These are phyloP conservation scores for Heliconius eleuchia DNA, from an alignment of 1,140 invertebrate genomes.

Conservation along the genomic window DNA sequence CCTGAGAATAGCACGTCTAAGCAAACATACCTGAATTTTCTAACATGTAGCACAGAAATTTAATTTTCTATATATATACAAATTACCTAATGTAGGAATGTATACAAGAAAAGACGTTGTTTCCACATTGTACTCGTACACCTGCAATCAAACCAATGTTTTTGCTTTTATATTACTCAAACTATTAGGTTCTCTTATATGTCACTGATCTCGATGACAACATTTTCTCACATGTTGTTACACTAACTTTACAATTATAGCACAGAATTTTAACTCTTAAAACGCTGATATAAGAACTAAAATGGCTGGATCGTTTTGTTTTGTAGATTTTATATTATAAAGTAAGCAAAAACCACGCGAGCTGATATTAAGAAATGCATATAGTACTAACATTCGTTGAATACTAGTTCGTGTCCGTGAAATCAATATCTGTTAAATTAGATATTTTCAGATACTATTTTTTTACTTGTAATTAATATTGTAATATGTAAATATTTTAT, in stretches of 20 bases:
- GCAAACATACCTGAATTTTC: background rate
- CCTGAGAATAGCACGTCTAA: no score
- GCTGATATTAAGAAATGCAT: constrained; percentile 1
- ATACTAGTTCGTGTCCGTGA: background rate
- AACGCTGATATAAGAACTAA: background rate
- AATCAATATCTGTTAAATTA: background rate
- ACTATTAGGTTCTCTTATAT: constrained; percentile 7
- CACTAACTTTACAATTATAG: constrained; percentile 5
- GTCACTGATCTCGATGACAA: constrained; percentile 21
- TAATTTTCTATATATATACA: background rate
- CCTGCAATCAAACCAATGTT: constrained; percentile 6
- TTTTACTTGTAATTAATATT: no score
- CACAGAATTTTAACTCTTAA: background rate
- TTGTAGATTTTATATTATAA: background rate
- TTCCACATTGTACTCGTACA: background rate
- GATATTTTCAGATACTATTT: no score
- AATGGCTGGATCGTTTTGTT: background rate
- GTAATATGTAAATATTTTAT: no score
- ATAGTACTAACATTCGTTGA: constrained; percentile 2
- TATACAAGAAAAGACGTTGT: background rate
- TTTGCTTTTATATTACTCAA: constrained; percentile 20
- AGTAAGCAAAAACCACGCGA: constrained; percentile 16
- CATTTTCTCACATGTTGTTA: constrained; percentile 28
- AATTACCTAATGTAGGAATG: background rate
- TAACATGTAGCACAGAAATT: background rate